Evolutionary conservation across 2,797 vertebrate species (phyloP).

Genomic region (Melanotaenia nigrans): DNA sequence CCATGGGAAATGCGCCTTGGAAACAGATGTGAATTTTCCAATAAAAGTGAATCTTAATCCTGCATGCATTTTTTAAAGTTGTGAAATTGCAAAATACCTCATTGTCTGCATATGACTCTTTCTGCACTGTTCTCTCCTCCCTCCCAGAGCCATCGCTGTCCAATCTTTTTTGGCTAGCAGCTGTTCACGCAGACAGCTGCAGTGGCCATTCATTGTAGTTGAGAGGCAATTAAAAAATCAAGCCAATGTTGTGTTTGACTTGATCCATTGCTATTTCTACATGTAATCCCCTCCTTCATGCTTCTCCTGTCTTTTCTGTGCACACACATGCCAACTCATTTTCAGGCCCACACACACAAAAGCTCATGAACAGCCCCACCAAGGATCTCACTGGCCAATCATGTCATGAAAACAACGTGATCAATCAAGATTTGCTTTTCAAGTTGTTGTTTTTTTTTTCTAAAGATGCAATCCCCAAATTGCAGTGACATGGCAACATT

Average conservation of each 20-base stretch:
- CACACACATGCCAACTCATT: conserved; percentile 31
- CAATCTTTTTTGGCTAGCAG: conserved; percentile 80
- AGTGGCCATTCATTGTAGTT: conserved; percentile 70
- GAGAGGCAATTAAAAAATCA: conserved; percentile 82
- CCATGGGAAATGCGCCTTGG: conserved; percentile 64
- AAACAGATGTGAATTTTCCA: conserved; percentile 74
- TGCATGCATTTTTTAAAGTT: conserved; percentile 72
- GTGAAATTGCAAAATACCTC: conserved; percentile 75
- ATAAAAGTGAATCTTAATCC: conserved; percentile 73
- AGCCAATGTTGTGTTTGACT: conserved; percentile 84
- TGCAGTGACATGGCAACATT: conserved; percentile 66
- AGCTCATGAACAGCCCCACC: conserved; percentile 38
- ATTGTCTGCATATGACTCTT: conserved; percentile 71
- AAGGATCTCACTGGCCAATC: conserved; percentile 27
- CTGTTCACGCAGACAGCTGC: conserved; percentile 86
- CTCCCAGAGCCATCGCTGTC: conserved; percentile 59
- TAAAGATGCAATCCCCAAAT: conserved; percentile 72
- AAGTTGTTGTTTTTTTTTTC: conserved; percentile 42
- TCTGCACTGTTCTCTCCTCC: conserved; percentile 62
- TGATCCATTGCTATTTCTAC: conserved; percentile 85
- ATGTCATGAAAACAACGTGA: conserved; percentile 7
- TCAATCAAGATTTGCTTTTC: conserved; percentile 33
- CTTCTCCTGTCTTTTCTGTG: conserved; percentile 39
- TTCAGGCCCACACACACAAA: conserved; percentile 28
- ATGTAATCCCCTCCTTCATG: conserved; percentile 77